These are phyloP conservation scores for Andricus grossulariae DNA, from an alignment of 1,140 invertebrate species.

Conservation along the genomic window DNA sequence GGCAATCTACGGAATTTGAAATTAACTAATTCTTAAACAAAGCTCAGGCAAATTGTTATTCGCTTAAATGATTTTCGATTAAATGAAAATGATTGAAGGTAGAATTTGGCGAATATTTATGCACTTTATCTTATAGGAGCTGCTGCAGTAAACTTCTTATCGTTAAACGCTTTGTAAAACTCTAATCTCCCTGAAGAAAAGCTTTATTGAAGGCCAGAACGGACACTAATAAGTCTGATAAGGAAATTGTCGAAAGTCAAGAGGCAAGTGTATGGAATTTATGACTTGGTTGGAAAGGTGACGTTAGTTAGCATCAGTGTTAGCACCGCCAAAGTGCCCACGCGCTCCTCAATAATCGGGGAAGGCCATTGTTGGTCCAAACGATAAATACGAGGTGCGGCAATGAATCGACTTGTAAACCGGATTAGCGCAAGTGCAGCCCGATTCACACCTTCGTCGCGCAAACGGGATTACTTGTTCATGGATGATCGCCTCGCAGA, in stretches of 20 bases:
- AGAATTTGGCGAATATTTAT: too few species aligned
- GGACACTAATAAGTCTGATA: conserved; percentile 7
- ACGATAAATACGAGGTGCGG: neutral
- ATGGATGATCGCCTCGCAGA: neutral
- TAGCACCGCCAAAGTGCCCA: conserved; percentile 29
- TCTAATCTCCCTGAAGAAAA: neutral
- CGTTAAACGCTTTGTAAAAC: too few species aligned
- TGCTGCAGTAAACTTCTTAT: too few species aligned
- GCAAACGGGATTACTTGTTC: conserved; percentile 1
- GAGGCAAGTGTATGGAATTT: conserved; percentile 13
- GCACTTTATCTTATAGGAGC: too few species aligned
- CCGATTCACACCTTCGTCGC: conserved; percentile 5
- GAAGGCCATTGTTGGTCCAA: neutral
- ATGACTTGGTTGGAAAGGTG: neutral
- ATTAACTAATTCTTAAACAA: too few species aligned
- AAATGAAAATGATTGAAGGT: too few species aligned
- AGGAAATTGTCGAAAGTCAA: conserved; percentile 2
- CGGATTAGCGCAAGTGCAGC: too few species aligned
- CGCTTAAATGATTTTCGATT: too few species aligned
- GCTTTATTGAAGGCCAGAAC: conserved; percentile 1
- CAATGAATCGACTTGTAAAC: conserved; percentile 21
- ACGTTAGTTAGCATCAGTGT: neutral
- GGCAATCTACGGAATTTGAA: too few species aligned
- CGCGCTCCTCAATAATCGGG: conserved; percentile 9
- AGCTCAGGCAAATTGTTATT: too few species aligned